Evolutionary conservation across 1,140 invertebrate genomes (phyloP), one percentile per base, ranked within the genome.

Genomic region (Drosophila parabipectinata): DNA sequence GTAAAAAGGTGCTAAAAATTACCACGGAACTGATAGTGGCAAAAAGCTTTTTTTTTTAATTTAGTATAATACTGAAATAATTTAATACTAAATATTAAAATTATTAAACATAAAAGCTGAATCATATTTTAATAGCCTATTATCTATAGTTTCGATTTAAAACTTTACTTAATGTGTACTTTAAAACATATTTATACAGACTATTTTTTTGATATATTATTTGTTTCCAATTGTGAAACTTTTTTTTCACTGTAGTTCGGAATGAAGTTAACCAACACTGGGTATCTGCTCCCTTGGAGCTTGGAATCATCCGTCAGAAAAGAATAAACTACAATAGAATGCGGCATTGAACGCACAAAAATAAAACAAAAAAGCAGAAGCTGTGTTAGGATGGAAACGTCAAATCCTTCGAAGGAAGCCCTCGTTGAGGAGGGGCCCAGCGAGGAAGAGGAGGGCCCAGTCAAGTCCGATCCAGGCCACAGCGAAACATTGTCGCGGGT

Each of bases 1-100:
- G 58, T 67, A 41, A 52, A 59, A 80, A 76, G 44, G 55, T 9
- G 12, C 58, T 50, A 73, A 62, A 79, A 79, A 59, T 50, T 12
- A 44, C 5, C 26, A 32, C 9, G 9, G 3, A 3, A 2, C 6
- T 10, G 10, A 37, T 37, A n/a, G 10, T 7, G 4, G 14, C 18
- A 1, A 1, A 21, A 5, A 34, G 51, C 15, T 48, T 21, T 48
- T 47, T n/a, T 24, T 32, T 10, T 9, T 32, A 32, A n/a, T 8
- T 7, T 50, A 50, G 10, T 21, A 21, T 21, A 10, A 15, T 24
- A 28, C n/a, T 28, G 2, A 6, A 7, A 7, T 7, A 21, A 50
- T 21, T 18, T 32, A 32, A 32, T 9, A 10, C 32, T 32, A 10
- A 32, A 10, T 10, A 32, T 32, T 10, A 10, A 10, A 3, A 51